Base-by-base conservation (phyloP, 1,140 invertebrate genomes). In the Copidosoma floridanum region DNA sequence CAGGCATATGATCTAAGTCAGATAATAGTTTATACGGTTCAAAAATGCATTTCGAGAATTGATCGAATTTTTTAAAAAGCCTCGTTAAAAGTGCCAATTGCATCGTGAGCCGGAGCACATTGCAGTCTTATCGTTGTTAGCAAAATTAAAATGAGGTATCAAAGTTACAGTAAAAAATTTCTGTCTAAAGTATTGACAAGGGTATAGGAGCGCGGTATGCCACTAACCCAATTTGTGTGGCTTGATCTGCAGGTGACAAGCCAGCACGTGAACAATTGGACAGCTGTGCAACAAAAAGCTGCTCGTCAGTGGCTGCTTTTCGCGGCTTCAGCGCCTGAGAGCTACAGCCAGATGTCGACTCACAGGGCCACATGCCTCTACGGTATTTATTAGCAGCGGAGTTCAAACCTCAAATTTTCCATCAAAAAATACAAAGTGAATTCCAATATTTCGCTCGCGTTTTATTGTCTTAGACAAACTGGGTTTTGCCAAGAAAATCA, bases 221-320 rank as follows among this genome's bases (percentile, higher is more conserved):
- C 75, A 79, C 80, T 80, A 81, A 80, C 79, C 76, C 76, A 79
- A 78, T 81, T 81, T 81, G 75, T 81, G 78, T 81, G 79, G 78
- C 78, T 81, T 81, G 78, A 68, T 81, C 79, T 81, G 75, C 79
- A 81, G 79, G 79, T 81, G 75, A 71, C 77, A 79, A 76, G 75
- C 72, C 72, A 80, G 72, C 74, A 74, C 75, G 72, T 71, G 73
- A 77, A 41, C 47, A 63, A 57, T 53, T 47, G 61, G 61, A 63
- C 55, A n/a, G n/a, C 61, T 63, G 35, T 21, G 54, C 40, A 55
- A 63, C 57, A 55, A 63, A 57, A 57, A 51, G 60, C 46, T 56
- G 60, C 48, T 57, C 53, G 54, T 41, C 23, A 41, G 53, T 63
- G 54, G 55, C 40, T 57, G 61, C 61, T 57, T 57, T 47, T 53